Evolutionary conservation across 2,113 vertebrate genomes (phyloP).

Genomic region (Myanophis thanlyinensis): DNA sequence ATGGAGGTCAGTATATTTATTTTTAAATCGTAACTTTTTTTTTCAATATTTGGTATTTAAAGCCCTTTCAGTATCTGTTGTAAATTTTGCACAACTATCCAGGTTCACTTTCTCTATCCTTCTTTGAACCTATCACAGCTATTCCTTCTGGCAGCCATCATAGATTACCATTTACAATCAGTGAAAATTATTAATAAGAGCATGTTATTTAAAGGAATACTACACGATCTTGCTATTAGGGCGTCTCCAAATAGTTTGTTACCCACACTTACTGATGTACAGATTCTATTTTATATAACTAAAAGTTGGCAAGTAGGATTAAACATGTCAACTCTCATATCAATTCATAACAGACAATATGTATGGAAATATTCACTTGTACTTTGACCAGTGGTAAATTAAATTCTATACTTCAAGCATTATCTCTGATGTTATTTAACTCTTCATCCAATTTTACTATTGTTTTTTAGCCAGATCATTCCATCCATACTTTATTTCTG

Average conservation of each 20-base stretch:
- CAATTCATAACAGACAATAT: not conserved
- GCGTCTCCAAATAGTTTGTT: not conserved
- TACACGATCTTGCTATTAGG: not conserved
- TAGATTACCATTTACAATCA: not conserved
- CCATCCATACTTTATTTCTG: not conserved
- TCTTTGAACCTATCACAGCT: not conserved
- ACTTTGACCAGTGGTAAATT: not conserved
- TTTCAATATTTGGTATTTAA: not conserved
- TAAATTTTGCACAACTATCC: not conserved
- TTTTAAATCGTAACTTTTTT: not conserved
- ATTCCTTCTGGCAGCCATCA: not conserved
- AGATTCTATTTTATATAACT: not conserved
- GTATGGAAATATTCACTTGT: not conserved
- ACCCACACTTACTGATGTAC: not conserved
- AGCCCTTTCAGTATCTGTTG: not conserved
- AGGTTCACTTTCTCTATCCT: not conserved
- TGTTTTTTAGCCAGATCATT: not conserved
- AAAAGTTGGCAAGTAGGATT: not conserved
- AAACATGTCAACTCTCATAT: not conserved
- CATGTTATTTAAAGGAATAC: not conserved
- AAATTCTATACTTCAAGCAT: not conserved
- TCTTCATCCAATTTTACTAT: not conserved
- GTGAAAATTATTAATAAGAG: not conserved
- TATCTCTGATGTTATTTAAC: not conserved
- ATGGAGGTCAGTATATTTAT: slow-evolving; percentile 76